These are phyloP conservation scores for Synergus itoensis DNA, from an alignment of 2,888 invertebrate genomes.

Conservation along the genomic window DNA sequence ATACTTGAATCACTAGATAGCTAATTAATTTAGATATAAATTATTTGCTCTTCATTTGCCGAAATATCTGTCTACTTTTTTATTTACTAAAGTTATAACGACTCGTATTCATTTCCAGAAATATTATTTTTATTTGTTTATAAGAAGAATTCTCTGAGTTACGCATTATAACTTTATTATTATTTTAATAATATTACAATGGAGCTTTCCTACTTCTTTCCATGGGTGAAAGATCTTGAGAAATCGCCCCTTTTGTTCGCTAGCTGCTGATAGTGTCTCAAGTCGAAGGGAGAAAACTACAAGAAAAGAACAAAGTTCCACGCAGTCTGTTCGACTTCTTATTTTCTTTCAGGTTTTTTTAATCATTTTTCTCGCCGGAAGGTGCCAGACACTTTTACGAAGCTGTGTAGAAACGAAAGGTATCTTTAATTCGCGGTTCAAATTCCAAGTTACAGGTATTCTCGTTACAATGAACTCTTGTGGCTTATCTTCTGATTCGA, in stretches of 20 bases:
- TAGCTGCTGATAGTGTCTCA: constrained; percentile 10
- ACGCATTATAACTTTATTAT: too few species aligned
- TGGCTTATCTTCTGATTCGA: neutral
- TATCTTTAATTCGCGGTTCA: constrained; percentile 20
- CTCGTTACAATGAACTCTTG: neutral
- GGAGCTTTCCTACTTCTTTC: neutral
- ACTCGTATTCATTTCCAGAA: neutral
- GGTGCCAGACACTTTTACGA: constrained; percentile 21
- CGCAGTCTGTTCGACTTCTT: constrained; percentile 4
- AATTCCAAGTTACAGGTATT: constrained; percentile 1
- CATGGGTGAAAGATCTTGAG: neutral
- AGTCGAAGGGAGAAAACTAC: neutral
- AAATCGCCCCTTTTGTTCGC: neutral
- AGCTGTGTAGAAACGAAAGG: constrained; percentile 5
- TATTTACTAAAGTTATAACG: too few species aligned
- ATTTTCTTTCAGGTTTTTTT: constrained; percentile 13
- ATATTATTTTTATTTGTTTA: neutral
- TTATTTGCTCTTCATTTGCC: too few species aligned
- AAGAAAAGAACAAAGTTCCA: constrained; percentile 17
- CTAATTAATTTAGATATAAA: too few species aligned
- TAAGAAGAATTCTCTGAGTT: constrained; percentile 12
- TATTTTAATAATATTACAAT: neutral
- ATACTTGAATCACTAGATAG: too few species aligned
- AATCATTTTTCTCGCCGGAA: constrained; percentile 16
- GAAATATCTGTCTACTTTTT: too few species aligned